Evolutionary conservation across 92 coral and sea anemone species (phyloP).

Genomic region (Zoanthus gigantus): DNA sequence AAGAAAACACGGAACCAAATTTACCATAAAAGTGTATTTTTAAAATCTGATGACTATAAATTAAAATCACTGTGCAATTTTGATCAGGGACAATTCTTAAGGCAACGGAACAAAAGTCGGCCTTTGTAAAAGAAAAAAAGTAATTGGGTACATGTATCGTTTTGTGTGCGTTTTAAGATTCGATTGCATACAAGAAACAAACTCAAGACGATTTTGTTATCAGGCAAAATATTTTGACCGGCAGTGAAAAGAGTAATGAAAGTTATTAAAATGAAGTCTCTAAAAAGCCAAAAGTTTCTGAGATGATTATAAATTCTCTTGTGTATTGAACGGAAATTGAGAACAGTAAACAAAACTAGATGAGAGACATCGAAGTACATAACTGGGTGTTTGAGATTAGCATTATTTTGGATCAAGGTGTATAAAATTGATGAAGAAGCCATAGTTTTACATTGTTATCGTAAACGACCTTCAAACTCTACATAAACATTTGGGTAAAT

Average conservation of each 20-base stretch:
- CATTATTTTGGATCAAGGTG: background rate
- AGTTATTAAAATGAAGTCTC: background rate
- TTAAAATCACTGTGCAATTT: background rate
- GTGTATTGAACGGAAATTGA: conserved; percentile 5
- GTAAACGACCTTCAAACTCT: background rate
- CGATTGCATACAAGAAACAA: background rate
- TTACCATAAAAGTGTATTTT: background rate
- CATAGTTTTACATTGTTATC: background rate
- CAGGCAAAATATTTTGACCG: background rate
- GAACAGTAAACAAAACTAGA: background rate
- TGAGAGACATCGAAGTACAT: background rate
- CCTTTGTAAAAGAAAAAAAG: background rate
- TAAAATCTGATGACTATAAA: background rate
- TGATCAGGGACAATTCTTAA: background rate
- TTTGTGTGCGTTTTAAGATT: background rate
- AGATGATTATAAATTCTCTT: background rate
- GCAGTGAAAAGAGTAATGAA: background rate
- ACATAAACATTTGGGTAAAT: background rate
- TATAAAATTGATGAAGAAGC: background rate
- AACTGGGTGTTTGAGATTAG: background rate
- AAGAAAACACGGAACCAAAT: conserved; percentile 15
- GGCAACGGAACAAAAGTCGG: background rate
- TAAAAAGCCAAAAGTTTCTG: background rate
- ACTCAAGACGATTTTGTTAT: background rate
- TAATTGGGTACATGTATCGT: background rate